Percentiles rank a stretch among this genome's conserved stretches.
These are phyloP conservation scores for Dicrurus megarhynchus DNA, from an alignment of 2,113 vertebrate species.

Conservation along the genomic window DNA sequence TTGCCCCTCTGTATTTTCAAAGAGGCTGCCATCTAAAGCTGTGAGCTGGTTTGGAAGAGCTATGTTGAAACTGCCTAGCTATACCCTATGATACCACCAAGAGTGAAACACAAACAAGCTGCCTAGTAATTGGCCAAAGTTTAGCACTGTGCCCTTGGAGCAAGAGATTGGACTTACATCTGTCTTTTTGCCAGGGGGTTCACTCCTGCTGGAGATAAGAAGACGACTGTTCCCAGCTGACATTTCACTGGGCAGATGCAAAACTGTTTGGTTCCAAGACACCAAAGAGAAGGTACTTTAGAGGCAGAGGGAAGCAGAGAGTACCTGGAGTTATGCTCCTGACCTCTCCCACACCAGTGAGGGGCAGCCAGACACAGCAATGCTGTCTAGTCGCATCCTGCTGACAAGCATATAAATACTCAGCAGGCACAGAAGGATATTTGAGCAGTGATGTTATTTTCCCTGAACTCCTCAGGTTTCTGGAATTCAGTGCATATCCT, in stretches of 20 bases:
- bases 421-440: slow-evolving; percentile 29
- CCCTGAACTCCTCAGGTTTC: background rate
- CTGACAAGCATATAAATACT: background rate
- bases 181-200: background rate
- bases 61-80: background rate
- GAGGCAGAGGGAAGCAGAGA: background rate
- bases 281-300: background rate
- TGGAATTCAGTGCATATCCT: background rate
- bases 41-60: background rate
- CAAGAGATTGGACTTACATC: background rate
- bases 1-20: background rate
- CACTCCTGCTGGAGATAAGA: background rate
- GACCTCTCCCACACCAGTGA: background rate
- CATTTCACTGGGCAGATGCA: background rate
- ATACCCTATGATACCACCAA: background rate
- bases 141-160: background rate
- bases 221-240: background rate
- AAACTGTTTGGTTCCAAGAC: background rate
- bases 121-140: background rate
- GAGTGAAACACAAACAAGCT: background rate
- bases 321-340: background rate
- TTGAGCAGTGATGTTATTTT: background rate
- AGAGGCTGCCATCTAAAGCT: background rate
- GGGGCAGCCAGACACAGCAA: background rate
- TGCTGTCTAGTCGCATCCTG: background rate